phyloP scores from a whole-genome alignment of 2,888 invertebrate genomes.

The Macroteleia sp. region DNA sequence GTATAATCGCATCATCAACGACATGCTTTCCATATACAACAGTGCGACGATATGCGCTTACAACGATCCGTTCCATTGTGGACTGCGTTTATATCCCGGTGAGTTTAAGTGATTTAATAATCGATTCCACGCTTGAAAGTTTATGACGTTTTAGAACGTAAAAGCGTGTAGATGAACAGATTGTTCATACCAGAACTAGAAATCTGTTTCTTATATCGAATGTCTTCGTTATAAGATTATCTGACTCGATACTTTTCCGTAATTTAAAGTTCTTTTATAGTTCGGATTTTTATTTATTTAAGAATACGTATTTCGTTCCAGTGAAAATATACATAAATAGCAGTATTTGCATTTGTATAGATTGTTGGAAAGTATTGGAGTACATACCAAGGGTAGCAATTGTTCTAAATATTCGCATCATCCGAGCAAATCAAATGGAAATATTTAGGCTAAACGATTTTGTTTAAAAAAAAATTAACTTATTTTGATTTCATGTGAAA shows the following conservation, averaged over 20 bases:
- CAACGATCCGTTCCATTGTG: slow-evolving; percentile 93
- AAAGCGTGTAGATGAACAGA: slow-evolving; percentile 47
- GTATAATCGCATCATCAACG: slow-evolving; percentile 94
- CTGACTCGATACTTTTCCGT: slow-evolving; percentile 12
- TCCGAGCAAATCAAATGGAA: too few relatives aligned
- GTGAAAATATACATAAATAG: slow-evolving; percentile 1
- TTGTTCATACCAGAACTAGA: slow-evolving; percentile 35
- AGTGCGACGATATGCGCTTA: slow-evolving; percentile 93
- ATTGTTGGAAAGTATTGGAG: slow-evolving; percentile 6
- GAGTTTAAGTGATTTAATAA: slow-evolving; percentile 76
- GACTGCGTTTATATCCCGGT: slow-evolving; percentile 92
- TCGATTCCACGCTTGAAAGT: slow-evolving; percentile 47
- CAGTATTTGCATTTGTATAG: not conserved
- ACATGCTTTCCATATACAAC: slow-evolving; percentile 95
- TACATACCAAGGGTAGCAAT: not conserved
- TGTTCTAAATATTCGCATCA: too few relatives aligned
- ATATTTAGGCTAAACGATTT: too few relatives aligned
- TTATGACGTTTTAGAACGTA: slow-evolving; percentile 34
- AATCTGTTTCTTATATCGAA: slow-evolving; percentile 29
- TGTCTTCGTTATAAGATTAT: slow-evolving; percentile 35
- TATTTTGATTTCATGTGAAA: too few relatives aligned
- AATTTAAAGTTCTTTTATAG: slow-evolving; percentile 15
- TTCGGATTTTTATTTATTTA: slow-evolving; percentile 5
- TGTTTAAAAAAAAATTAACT: too few relatives aligned
- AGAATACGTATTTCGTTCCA: slow-evolving; percentile 6